Conservation (phyloP, 2,113 vertebrate genomes). For the Cichladusa arquata region DNA sequence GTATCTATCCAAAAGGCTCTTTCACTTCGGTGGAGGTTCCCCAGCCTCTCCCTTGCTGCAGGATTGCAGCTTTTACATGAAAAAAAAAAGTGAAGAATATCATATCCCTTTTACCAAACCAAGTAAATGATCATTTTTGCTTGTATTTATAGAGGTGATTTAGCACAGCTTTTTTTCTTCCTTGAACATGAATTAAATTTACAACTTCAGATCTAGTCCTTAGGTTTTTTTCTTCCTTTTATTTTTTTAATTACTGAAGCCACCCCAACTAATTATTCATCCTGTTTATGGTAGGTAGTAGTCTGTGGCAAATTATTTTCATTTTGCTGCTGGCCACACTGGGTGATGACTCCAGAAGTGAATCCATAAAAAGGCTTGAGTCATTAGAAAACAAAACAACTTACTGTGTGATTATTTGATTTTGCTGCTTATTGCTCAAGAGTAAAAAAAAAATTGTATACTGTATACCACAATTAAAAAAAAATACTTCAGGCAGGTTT, state of each 20-base stretch:
- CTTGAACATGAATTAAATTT: neutral
- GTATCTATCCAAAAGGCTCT: neutral
- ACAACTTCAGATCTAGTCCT: neutral
- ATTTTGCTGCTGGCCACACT: constrained; percentile 50
- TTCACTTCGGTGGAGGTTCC: neutral
- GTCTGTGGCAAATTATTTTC: constrained; percentile 55
- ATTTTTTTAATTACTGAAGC: constrained; percentile 31
- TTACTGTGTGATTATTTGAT: constrained; percentile 53
- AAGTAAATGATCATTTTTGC: neutral
- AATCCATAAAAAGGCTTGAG: constrained; percentile 50
- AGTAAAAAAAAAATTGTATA: neutral
- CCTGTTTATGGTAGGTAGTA: constrained; percentile 47
- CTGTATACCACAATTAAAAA: constrained; percentile 6
- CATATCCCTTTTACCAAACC: neutral
- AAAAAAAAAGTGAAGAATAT: neutral
- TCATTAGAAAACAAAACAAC: constrained; percentile 54
- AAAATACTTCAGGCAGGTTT: constrained; percentile 39
- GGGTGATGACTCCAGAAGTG: constrained; percentile 29
- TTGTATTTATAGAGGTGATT: neutral
- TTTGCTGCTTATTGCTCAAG: constrained; percentile 60
- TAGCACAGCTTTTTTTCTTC: neutral
- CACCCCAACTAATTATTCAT: constrained; percentile 55
- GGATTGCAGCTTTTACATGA: neutral
- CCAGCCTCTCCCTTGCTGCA: neutral
- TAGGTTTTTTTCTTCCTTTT: neutral